These are phyloP conservation scores for Hoplias malabaricus DNA, from an alignment of 2,113 vertebrate species.

Conservation along the genomic window DNA sequence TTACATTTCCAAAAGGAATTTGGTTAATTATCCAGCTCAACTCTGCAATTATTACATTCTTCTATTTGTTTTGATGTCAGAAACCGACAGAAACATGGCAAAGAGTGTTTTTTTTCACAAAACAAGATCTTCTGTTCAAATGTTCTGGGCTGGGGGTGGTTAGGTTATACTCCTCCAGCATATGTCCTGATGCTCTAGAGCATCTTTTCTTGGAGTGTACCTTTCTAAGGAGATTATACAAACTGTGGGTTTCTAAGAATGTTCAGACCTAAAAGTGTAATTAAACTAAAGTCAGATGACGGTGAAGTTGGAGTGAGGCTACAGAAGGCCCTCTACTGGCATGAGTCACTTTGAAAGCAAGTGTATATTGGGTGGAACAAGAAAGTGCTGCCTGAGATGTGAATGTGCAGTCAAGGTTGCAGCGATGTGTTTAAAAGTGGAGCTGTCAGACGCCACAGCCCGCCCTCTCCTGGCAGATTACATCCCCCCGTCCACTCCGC, in stretches of 20 bases:
- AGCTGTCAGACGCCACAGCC: constrained; percentile 36
- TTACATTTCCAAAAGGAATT: no score
- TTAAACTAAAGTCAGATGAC: no score
- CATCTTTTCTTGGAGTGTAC: no score
- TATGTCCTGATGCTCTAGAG: no score
- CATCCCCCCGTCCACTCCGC: background rate
- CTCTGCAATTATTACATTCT: no score
- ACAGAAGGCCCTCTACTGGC: background rate
- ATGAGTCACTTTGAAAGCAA: constrained; percentile 5
- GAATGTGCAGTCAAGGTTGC: constrained; percentile 36
- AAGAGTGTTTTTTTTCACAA: background rate
- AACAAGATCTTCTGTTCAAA: background rate
- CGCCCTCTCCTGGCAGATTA: constrained; percentile 18
- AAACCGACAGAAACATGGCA: background rate
- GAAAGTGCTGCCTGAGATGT: constrained; percentile 24
- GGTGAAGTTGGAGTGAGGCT: background rate
- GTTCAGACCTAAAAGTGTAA: no score
- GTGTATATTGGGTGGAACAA: constrained; percentile 10
- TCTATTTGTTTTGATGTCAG: background rate
- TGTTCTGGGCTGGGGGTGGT: no score
- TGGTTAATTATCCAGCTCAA: no score
- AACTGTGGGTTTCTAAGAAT: no score
- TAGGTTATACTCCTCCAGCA: no score
- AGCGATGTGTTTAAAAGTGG: constrained; percentile 37
- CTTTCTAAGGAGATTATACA: background rate